Conservation (phyloP, 2,113 vertebrate genomes). For the Apteryx mantelli region DNA sequence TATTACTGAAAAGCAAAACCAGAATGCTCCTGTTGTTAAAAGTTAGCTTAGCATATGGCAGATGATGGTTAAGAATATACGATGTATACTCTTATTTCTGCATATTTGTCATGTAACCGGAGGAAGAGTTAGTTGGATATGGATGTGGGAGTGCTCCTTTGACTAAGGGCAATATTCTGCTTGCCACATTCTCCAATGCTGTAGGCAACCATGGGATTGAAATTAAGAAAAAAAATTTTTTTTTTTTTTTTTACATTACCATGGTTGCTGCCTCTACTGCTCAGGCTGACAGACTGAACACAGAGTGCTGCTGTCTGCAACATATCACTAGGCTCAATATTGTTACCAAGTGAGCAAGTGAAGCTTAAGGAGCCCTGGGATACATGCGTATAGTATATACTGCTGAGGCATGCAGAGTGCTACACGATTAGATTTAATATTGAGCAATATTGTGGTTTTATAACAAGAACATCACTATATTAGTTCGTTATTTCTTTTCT, state of each 20-base stretch:
- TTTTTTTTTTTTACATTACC: not conserved
- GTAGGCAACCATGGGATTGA: not conserved
- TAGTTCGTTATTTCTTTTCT: not conserved
- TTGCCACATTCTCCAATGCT: not conserved
- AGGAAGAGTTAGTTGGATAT: not conserved
- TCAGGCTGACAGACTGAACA: not conserved
- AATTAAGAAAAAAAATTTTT: not conserved
- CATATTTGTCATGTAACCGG: not conserved
- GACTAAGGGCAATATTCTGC: not conserved
- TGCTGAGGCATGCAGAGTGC: not conserved
- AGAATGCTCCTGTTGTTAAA: not conserved
- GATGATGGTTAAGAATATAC: not conserved
- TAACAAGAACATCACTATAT: not conserved
- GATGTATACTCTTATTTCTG: not conserved
- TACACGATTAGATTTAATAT: not conserved
- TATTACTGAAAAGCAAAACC: not conserved
- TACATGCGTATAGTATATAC: fast-evolving
- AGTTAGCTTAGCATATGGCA: not conserved
- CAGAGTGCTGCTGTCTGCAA: not conserved
- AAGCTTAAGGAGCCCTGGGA: not conserved
- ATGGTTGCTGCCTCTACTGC: not conserved
- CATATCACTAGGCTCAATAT: not conserved
- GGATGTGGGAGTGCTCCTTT: not conserved
- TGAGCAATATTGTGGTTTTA: not conserved
- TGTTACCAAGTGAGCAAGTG: not conserved